Percentiles rank a stretch among this genome's conserved stretches.
Evolutionary conservation across 2,797 vertebrate species (phyloP).

Genomic region (Oceanodroma leucorhoa): DNA sequence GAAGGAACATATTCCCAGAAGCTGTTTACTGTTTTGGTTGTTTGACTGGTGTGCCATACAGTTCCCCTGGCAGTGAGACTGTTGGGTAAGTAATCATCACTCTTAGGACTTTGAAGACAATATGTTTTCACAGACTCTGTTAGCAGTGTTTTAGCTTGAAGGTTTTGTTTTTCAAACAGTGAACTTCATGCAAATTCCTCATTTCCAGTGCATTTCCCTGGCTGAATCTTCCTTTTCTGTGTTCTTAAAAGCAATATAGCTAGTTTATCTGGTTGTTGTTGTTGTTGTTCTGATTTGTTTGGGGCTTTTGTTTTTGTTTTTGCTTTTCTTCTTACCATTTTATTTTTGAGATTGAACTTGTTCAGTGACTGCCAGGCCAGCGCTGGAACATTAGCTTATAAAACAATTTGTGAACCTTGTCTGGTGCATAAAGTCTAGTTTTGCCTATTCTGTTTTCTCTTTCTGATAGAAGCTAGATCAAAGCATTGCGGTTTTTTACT

Average conservation of each 20-base stretch:
- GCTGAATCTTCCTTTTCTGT: neutral
- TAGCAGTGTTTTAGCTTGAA: neutral
- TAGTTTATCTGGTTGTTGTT: neutral
- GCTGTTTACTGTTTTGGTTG: neutral
- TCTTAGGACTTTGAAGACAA: neutral
- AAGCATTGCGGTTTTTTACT: neutral
- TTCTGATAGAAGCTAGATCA: neutral
- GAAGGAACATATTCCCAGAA: neutral
- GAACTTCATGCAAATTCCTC: neutral
- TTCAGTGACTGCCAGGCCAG: neutral
- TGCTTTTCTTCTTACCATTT: neutral
- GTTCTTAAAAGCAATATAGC: neutral
- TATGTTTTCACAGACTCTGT: neutral
- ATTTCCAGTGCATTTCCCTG: neutral
- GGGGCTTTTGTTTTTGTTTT: neutral
- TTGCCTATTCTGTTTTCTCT: neutral
- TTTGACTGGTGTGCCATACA: neutral
- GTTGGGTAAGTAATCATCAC: neutral
- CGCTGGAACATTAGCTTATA: neutral
- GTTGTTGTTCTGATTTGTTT: neutral
- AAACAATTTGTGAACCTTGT: neutral
- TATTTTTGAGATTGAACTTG: neutral
- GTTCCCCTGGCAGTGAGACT: neutral
- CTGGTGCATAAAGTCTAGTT: accelerated
- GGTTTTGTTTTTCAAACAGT: neutral